These are phyloP conservation scores for Lymantria dispar DNA, from an alignment of 2,888 invertebrate genomes.

Conservation along the genomic window DNA sequence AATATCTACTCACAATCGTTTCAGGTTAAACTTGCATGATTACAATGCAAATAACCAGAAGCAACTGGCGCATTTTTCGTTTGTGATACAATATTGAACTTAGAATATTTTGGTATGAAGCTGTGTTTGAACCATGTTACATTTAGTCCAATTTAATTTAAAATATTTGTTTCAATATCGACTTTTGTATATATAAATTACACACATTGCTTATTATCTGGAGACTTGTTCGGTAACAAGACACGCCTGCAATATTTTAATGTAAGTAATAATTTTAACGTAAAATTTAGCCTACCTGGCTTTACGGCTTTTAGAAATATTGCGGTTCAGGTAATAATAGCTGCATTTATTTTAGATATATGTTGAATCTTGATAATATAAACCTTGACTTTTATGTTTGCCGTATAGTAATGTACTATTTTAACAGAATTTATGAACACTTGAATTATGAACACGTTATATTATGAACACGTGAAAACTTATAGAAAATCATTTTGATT, in stretches of 20 bases:
- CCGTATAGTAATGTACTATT: too few species aligned
- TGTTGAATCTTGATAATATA: too few species aligned
- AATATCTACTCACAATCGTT: conserved; percentile 65
- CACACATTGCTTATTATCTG: conserved; percentile 24
- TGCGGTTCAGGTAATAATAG: conserved; percentile 16
- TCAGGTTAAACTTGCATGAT: conserved; percentile 72
- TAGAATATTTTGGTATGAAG: conserved; percentile 41
- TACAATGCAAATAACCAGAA: conserved; percentile 68
- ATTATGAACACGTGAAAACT: too few species aligned
- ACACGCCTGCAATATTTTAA: conserved; percentile 28
- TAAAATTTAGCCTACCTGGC: conserved; percentile 24
- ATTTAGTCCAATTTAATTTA: conserved; percentile 31
- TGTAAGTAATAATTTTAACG: conserved; percentile 25
- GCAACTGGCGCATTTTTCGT: conserved; percentile 49
- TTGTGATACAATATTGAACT: conserved; percentile 57
- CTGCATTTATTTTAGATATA: not conserved
- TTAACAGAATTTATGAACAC: too few species aligned
- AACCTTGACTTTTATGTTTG: too few species aligned
- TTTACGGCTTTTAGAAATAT: conserved; percentile 20
- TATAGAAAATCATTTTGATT: too few species aligned
- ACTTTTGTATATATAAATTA: conserved; percentile 35
- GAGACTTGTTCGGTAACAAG: conserved; percentile 19
- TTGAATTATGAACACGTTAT: too few species aligned
- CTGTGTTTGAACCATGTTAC: conserved; percentile 21
- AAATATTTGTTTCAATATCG: conserved; percentile 30